phyloP scores from a whole-genome alignment of 1,140 invertebrate genomes.

The Phortica variegata region DNA sequence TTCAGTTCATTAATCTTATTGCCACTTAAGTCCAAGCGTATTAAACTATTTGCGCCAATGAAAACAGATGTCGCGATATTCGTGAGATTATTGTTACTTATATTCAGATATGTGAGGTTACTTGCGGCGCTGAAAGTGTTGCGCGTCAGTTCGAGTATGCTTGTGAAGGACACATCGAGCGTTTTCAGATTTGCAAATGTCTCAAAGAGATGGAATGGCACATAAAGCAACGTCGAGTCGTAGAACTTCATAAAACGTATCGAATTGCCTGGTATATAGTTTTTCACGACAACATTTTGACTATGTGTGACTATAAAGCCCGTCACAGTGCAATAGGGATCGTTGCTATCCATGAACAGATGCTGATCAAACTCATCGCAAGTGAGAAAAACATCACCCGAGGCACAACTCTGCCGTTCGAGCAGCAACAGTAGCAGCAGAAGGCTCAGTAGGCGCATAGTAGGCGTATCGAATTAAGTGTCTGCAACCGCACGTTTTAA shows the following conservation, averaged over 20 bases:
- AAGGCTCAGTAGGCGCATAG: slow-evolving; percentile 8
- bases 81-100: slow-evolving; percentile 46
- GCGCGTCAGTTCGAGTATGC: slow-evolving; percentile 41
- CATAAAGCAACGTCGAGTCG: slow-evolving; percentile 43
- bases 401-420: not conserved
- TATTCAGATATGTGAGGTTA: slow-evolving; percentile 39
- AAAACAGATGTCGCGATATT: slow-evolving; percentile 47
- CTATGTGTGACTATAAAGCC: slow-evolving; percentile 46
- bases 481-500: too few species aligned
- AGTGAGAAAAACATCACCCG: slow-evolving; percentile 34
- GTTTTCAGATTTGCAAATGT: slow-evolving; percentile 40
- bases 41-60: slow-evolving; percentile 38
- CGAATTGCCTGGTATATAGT: slow-evolving; percentile 31
- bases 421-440: not conserved
- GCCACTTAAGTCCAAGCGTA: slow-evolving; percentile 43
- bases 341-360: slow-evolving; percentile 29
- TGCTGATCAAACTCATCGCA: slow-evolving; percentile 49
- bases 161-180: slow-evolving; percentile 44
- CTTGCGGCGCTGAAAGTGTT: slow-evolving; percentile 47
- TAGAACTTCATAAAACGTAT: slow-evolving; percentile 57
- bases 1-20: slow-evolving; percentile 38
- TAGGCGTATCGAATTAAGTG: too few species aligned
- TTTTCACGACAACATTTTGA: slow-evolving; percentile 43
- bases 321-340: slow-evolving; percentile 48
- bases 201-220: slow-evolving; percentile 49